phyloP scores from a whole-genome alignment of 2,113 vertebrate genomes.

The Smithornis capensis region DNA sequence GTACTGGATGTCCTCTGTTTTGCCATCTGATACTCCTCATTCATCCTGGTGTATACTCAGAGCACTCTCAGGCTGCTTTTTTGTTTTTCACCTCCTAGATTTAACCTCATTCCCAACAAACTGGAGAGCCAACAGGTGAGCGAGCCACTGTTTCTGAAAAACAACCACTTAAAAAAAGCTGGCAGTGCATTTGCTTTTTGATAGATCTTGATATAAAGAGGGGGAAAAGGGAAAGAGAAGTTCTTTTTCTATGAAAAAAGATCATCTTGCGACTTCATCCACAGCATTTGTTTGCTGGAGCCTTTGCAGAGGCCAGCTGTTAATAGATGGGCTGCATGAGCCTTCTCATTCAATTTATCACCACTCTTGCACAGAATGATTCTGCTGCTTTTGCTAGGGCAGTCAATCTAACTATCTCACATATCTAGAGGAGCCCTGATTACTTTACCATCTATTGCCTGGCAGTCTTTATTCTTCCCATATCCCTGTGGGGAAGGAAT shows the following conservation, averaged over 20 bases:
- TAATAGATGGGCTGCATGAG: constrained; percentile 36
- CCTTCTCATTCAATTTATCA: constrained; percentile 49
- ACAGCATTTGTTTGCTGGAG: constrained; percentile 21
- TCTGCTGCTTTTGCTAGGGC: neutral
- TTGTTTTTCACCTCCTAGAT: neutral
- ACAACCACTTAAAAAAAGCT: neutral
- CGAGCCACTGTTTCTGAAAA: neutral
- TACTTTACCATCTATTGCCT: neutral
- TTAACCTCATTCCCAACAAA: neutral
- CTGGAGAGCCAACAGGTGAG: neutral
- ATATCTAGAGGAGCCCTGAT: neutral
- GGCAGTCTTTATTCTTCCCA: neutral
- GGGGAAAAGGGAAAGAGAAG: neutral
- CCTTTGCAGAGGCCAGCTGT: neutral
- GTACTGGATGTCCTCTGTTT: neutral
- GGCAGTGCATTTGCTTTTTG: neutral
- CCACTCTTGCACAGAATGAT: constrained; percentile 21
- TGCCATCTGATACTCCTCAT: constrained; percentile 36
- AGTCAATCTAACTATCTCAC: neutral
- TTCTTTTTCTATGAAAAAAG: constrained; percentile 9
- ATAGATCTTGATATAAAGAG: neutral
- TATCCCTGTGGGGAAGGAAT: neutral
- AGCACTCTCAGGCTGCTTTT: neutral
- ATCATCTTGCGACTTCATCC: neutral
- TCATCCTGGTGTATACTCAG: neutral